Percentiles rank a stretch among this genome's conserved stretches.
These are phyloP conservation scores for Acheta domesticus DNA, from an alignment of 2,888 invertebrate genomes.

Conservation along the genomic window DNA sequence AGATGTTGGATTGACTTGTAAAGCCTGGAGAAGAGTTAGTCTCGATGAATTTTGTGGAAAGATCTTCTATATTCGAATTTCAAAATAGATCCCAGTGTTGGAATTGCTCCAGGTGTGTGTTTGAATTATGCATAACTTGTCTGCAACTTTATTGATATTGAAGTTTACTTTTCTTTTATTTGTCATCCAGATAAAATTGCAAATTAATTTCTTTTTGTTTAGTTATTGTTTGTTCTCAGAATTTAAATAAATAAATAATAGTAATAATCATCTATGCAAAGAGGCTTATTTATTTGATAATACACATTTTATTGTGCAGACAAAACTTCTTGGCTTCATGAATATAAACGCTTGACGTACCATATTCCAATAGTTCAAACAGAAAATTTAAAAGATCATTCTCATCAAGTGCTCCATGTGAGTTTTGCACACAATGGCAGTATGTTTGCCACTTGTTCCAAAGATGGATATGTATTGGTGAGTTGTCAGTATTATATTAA, in stretches of 20 bases:
- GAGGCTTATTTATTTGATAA: background rate
- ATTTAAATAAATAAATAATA: no score
- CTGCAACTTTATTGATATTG: no score
- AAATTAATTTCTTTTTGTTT: no score
- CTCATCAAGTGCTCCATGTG: conserved; percentile 79
- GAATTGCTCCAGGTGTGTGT: conserved; percentile 60
- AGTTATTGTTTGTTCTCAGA: no score
- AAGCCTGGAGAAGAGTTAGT: conserved; percentile 63
- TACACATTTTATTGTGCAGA: conserved; percentile 49
- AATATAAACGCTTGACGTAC: conserved; percentile 68
- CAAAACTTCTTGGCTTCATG: conserved; percentile 64
- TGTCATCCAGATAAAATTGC: no score
- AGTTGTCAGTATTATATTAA: conserved; percentile 41
- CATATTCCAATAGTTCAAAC: conserved; percentile 69
- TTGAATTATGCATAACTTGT: no score
- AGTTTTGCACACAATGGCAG: conserved; percentile 81
- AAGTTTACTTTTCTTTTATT: no score
- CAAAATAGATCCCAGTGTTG: conserved; percentile 58
- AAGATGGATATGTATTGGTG: conserved; percentile 78
- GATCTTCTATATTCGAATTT: conserved; percentile 65
- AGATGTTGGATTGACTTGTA: conserved; percentile 60
- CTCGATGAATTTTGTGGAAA: conserved; percentile 74
- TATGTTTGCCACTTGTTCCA: conserved; percentile 82
- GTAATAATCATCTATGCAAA: no score
- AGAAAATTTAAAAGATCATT: conserved; percentile 66